Evolutionary conservation across 1,140 invertebrate species (phyloP), one percentile per base, ranked within the genome.

Genomic region (Brevipalpus yothersi): DNA sequence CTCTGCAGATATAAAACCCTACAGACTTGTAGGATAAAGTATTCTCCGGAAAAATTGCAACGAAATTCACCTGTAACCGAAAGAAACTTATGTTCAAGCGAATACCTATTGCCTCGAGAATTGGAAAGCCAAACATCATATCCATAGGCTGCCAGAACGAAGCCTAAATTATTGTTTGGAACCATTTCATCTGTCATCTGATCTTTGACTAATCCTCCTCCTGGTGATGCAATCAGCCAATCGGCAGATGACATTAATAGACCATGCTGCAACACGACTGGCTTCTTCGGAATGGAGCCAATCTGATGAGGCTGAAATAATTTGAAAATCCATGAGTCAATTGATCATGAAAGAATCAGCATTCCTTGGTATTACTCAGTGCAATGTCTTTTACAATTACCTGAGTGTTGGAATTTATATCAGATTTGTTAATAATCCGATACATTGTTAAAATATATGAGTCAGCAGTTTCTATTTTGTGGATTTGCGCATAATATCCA

Each of bases 371-470:
- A 31, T 31, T 5, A 31, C 31, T 5, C 31, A 2, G 31, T 31
- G 2, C 4, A 63, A 86, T 84, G 49, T 82, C 74, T 31, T 31
- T 5, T 31, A n/a, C n/a, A 31, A 31, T 31, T 31, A 31, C 31
- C 31, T 31, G 31, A 31, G 31, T n/a, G 31, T 31, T 2, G 31
- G 31, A 31, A 31, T 5, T 5, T 31, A 5, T 31, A 3, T 31
- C 5, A 5, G 31, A 31, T 31, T 31, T 31, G 31, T 51, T 51
- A 17, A 51, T 17, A 19, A 51, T 51, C 49, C 49, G 12, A 65
- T 84, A 82, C 23, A 85, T 51, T 0, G 76, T 78, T 4, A 86
- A 67, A 21, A 84, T 71, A 66, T 82, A 85, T 15, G 81, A 81
- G 67, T 86, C 83, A 49, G 78, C 70, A 0, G 83, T 84, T 15